Percentiles rank a stretch among this genome's conserved stretches.
Evolutionary conservation across 2,113 vertebrate genomes (phyloP).

Genomic region (Pterocles gutturalis): DNA sequence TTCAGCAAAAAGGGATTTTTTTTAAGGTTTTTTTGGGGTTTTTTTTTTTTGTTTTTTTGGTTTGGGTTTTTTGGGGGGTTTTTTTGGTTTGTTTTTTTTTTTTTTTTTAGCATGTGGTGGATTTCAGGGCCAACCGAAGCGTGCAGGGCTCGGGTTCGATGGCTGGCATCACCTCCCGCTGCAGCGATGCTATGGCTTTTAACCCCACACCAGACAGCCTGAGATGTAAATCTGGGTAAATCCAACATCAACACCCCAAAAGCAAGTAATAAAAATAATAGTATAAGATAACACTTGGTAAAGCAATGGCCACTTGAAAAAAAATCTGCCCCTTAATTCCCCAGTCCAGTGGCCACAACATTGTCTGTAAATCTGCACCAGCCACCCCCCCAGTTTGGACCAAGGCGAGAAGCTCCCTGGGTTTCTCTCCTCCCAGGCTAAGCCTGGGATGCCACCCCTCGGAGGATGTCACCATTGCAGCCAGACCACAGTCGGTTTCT

Average conservation of each 20-base stretch:
- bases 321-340: background rate
- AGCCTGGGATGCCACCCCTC: slow-evolving; percentile 46
- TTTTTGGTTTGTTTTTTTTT: background rate
- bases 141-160: accelerated
- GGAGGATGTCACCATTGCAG: slow-evolving; percentile 17
- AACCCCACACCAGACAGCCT: background rate
- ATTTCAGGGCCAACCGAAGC: background rate
- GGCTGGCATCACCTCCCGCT: background rate
- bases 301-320: background rate
- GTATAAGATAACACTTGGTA: background rate
- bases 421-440: background rate
- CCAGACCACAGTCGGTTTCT: background rate
- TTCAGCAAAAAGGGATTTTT: background rate
- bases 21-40: background rate
- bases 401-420: background rate
- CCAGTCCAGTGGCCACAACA: background rate
- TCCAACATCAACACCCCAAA: accelerated
- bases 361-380: accelerated
- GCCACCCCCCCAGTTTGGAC: background rate
- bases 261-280: background rate
- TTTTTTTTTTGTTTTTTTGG: background rate
- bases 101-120: background rate
- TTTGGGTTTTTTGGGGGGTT: too few relatives aligned
- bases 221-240: background rate
- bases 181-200: background rate